These are phyloP conservation scores for Platyscapa corneri DNA, from an alignment of 1,140 invertebrate genomes.

Conservation along the genomic window DNA sequence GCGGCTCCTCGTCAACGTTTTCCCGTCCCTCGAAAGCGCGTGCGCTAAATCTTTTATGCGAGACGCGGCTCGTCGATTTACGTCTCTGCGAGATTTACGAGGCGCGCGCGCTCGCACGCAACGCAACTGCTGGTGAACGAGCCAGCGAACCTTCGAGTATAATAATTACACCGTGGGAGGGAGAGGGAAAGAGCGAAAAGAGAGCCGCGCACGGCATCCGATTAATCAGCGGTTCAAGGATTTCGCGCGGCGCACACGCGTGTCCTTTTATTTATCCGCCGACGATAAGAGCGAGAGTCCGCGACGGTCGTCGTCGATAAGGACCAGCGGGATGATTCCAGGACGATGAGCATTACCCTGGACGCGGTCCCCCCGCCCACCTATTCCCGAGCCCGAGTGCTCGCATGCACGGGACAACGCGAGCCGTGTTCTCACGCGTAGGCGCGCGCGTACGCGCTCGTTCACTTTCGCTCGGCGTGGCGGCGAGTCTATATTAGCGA, in stretches of 20 bases:
- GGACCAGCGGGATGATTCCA: neutral
- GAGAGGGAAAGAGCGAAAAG: neutral
- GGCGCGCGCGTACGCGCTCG: conserved; percentile 6
- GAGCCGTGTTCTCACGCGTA: conserved; percentile 27
- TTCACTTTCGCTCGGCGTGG: conserved; percentile 20
- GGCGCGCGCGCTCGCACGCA: conserved; percentile 24
- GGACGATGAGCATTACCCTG: too few species aligned
- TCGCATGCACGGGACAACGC: too few species aligned
- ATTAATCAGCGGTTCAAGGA: conserved; percentile 47
- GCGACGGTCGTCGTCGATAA: neutral
- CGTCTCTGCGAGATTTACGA: conserved; percentile 43
- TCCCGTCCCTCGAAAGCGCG: neutral
- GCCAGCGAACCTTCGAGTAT: conserved; percentile 17
- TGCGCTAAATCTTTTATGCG: conserved; percentile 46
- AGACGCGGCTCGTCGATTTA: conserved; percentile 48
- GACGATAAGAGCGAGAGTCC: neutral
- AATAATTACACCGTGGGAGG: conserved; percentile 35
- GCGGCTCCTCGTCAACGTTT: neutral
- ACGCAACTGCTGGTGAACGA: conserved; percentile 5
- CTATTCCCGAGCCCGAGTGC: too few species aligned
- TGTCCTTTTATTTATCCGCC: conserved; percentile 4
- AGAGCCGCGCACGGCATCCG: conserved; percentile 31
- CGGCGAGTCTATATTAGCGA: conserved; percentile 45
- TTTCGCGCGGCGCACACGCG: neutral
- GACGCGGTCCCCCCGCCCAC: too few species aligned